These are phyloP conservation scores for Drosophila stalkeri DNA, from an alignment of 2,888 invertebrate genomes.

Conservation along the genomic window DNA sequence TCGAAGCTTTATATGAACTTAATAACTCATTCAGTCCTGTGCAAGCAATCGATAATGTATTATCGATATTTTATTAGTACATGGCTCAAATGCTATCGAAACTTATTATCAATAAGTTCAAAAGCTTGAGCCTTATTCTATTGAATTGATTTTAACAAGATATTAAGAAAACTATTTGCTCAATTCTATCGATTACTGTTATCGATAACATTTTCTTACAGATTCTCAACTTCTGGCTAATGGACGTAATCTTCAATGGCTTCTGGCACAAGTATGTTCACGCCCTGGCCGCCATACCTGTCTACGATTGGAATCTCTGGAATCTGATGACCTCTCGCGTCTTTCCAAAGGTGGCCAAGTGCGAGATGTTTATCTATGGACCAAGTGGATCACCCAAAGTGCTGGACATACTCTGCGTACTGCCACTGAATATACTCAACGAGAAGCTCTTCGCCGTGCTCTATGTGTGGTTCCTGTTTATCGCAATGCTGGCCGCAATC, in stretches of 20 bases:
- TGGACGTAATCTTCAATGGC: conserved; percentile 80
- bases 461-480: conserved; percentile 90
- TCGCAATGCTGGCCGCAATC: conserved; percentile 87
- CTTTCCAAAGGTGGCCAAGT: conserved; percentile 91
- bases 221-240: conserved; percentile 75
- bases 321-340: conserved; percentile 78
- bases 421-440: conserved; percentile 91
- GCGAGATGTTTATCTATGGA: conserved; percentile 94
- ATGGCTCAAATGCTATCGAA: too few species aligned
- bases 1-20: too few species aligned
- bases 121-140: background rate
- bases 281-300: conserved; percentile 72
- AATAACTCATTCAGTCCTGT: too few species aligned
- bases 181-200: background rate
- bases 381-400: conserved; percentile 92
- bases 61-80: too few species aligned
- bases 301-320: conserved; percentile 81
- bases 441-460: conserved; percentile 91
- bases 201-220: conserved; percentile 32
- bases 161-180: background rate
- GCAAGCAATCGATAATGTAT: background rate
- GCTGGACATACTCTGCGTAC: conserved; percentile 91
- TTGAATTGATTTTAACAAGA: background rate
- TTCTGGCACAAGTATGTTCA: conserved; percentile 81
- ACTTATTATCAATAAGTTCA: background rate